phyloP scores from a whole-genome alignment of 2,797 vertebrate species.

The Acanthiza pusilla region DNA sequence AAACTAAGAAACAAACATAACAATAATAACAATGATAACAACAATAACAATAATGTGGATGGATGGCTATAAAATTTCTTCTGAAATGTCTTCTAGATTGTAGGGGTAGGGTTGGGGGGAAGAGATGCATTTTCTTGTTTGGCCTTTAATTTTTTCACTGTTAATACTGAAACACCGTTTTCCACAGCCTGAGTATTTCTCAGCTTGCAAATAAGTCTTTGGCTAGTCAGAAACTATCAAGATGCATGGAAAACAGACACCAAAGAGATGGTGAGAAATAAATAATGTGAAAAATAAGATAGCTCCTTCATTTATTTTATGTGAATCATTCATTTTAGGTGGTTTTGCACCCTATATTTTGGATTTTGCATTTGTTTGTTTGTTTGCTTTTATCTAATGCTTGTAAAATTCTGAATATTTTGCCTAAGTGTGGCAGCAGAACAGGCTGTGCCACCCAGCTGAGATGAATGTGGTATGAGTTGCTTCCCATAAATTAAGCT shows the following conservation, averaged over 20 bases:
- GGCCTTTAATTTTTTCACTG: background rate
- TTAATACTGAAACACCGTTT: background rate
- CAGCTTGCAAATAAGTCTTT: background rate
- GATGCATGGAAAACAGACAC: background rate
- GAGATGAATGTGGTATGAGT: background rate
- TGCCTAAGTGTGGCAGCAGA: background rate
- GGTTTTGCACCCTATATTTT: background rate
- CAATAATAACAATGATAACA: background rate
- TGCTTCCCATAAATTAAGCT: background rate
- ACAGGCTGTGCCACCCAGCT: background rate
- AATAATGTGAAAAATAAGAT: background rate
- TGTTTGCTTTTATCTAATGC: background rate
- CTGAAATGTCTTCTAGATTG: background rate
- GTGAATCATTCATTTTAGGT: background rate
- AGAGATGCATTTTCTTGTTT: background rate
- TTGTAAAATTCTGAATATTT: background rate
- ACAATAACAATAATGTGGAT: background rate
- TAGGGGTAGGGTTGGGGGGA: fast-evolving
- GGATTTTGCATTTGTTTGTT: background rate
- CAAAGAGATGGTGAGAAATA: background rate
- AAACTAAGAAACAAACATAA: background rate
- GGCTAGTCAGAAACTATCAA: background rate
- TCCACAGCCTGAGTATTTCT: background rate
- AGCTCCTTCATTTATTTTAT: background rate
- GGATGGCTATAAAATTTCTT: background rate